Conservation (phyloP, 2,113 vertebrate genomes). For the Petrocephalus microphthalmus region DNA sequence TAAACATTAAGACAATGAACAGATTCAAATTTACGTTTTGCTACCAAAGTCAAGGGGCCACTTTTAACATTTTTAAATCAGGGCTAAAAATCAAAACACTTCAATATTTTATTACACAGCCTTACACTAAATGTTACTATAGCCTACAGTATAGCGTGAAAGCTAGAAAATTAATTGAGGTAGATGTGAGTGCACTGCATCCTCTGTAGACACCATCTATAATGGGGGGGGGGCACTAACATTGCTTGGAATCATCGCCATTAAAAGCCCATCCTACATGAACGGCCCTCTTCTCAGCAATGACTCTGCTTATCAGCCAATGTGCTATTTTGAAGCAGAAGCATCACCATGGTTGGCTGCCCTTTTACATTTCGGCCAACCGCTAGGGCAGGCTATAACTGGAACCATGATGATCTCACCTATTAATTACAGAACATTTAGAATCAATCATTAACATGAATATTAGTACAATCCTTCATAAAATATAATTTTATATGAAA, state of each 20-base stretch:
- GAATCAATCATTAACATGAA: slow-evolving; percentile 32
- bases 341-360: not conserved
- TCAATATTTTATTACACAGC: not conserved
- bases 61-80: not conserved
- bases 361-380: not conserved
- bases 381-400: not conserved
- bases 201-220: not conserved
- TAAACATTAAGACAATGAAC: not conserved
- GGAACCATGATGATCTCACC: slow-evolving; percentile 9
- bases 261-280: not conserved
- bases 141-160: not conserved
- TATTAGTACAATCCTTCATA: slow-evolving; percentile 21
- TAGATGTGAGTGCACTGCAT: not conserved
- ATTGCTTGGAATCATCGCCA: not conserved
- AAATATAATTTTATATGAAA: slow-evolving; percentile 18
- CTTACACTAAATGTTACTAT: not conserved
- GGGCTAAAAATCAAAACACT: not conserved
- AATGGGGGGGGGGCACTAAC: not conserved
- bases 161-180: not conserved
- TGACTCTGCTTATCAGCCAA: not conserved
- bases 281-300: not conserved
- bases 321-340: not conserved
- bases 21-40: not conserved
- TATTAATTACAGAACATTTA: slow-evolving; percentile 37
- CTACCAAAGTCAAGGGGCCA: not conserved